Evolutionary conservation across 2,888 invertebrate genomes (phyloP), one percentile per base, ranked within the genome.

Genomic region (Rhagonycha lutea): DNA sequence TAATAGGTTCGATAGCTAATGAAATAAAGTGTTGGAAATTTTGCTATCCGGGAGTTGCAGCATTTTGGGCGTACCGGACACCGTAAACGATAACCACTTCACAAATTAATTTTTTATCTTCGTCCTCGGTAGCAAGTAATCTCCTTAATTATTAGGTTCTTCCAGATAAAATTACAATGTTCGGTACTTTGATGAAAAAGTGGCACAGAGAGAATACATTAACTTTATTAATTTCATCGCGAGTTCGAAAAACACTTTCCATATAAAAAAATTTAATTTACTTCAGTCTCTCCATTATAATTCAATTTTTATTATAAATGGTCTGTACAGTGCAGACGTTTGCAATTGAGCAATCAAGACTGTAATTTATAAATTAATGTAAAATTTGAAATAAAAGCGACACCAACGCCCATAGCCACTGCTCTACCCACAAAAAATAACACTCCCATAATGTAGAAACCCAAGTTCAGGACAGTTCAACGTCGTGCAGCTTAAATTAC

Each of bases 1-100:
- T 78, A 78, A 78, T 78, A 70, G 78, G 73, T 68, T 73, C 70
- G 77, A 65, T 65, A 72, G 60, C 70, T 77, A 77, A 77, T 77
- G 77, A 74, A 77, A 77, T 74, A 74, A 77, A 75, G 72, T 77
- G 74, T 72, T 74, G 63, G 74, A 77, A 76, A 77, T 69, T 74
- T 75, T 72, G 71, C 61, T 68, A 68, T 61, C 23, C 18, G 24
- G 69, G 32, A 72, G 75, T 69, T 72, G 72, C 69, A 72, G 74
- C 71, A 26, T 28, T 68, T 28, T 74, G 74, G 70, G 74, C 74
- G 74, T 70, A 74, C 74, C 74, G 74, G 70, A 74, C 74, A 61
- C 67, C 68, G 32, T 70, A 70, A 74, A 74, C 70, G 74, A 61
- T 70, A 69, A 28, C 70, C 74, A 74, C 70, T 74, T 69, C 65